Evolutionary conservation across 1,140 invertebrate genomes (phyloP).

Genomic region (Drosophila tani): DNA sequence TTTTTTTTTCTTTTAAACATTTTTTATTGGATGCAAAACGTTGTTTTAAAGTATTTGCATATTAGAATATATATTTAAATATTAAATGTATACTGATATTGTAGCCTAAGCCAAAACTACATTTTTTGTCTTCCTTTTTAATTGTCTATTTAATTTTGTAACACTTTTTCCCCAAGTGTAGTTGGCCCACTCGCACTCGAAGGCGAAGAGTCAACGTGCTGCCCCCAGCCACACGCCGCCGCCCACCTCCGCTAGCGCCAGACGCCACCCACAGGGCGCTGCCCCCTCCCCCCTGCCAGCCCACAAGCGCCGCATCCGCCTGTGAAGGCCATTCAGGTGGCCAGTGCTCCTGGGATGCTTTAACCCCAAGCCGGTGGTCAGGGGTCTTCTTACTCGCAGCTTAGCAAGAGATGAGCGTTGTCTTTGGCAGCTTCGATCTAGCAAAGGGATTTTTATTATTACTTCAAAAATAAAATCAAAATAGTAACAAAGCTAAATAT

Average conservation of each 20-base stretch:
- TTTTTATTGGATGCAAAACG: too few relatives aligned
- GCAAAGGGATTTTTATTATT: too few relatives aligned
- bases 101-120: too few relatives aligned
- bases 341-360: neutral
- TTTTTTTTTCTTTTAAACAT: too few relatives aligned
- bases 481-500: too few relatives aligned
- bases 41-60: too few relatives aligned
- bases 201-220: conserved; percentile 15
- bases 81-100: too few relatives aligned
- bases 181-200: neutral
- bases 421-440: neutral
- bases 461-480: too few relatives aligned
- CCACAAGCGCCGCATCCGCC: neutral
- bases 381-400: neutral
- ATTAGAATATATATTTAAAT: too few relatives aligned
- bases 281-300: neutral
- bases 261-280: conserved; percentile 2
- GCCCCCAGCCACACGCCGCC: neutral
- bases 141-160: too few relatives aligned
- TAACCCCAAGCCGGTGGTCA: conserved; percentile 2
- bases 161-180: neutral
- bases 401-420: too few relatives aligned
- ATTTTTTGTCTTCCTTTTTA: too few relatives aligned
- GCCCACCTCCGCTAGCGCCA: neutral
- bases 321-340: conserved; percentile 1